phyloP scores from a whole-genome alignment of 2,888 invertebrate genomes.

The Drosophila percnosoma region DNA sequence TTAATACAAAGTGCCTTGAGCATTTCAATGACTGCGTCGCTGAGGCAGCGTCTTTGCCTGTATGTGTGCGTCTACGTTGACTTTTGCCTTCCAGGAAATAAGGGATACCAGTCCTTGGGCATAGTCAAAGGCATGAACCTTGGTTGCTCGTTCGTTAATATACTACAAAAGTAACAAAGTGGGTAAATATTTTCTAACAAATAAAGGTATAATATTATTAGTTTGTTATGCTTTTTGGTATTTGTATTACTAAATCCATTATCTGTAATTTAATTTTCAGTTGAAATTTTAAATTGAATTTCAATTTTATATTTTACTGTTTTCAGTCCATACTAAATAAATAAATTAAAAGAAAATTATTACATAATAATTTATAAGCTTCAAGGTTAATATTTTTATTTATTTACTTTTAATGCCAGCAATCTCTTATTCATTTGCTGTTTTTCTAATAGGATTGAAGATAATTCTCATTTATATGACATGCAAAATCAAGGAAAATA shows the following conservation, averaged over 20 bases:
- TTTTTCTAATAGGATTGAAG: too few relatives aligned
- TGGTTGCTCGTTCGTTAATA: conserved; percentile 1
- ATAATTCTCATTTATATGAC: not conserved
- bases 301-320: not conserved
- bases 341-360: not conserved
- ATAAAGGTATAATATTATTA: not conserved
- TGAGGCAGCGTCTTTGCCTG: conserved; percentile 14
- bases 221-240: not conserved
- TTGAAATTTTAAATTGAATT: not conserved
- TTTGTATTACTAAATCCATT: not conserved
- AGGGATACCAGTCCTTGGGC: conserved; percentile 10
- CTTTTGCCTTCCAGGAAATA: conserved; percentile 28
- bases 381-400: not conserved
- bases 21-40: conserved; percentile 57
- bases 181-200: not conserved
- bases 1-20: conserved; percentile 68
- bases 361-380: not conserved
- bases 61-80: conserved; percentile 13
- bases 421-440: not conserved
- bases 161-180: not conserved
- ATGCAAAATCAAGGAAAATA: not conserved
- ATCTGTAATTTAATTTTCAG: not conserved
- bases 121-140: not conserved
- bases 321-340: not conserved
- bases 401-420: not conserved